phyloP scores from a whole-genome alignment of 2,797 vertebrate genomes.

The Stomatorhinus walkeri region DNA sequence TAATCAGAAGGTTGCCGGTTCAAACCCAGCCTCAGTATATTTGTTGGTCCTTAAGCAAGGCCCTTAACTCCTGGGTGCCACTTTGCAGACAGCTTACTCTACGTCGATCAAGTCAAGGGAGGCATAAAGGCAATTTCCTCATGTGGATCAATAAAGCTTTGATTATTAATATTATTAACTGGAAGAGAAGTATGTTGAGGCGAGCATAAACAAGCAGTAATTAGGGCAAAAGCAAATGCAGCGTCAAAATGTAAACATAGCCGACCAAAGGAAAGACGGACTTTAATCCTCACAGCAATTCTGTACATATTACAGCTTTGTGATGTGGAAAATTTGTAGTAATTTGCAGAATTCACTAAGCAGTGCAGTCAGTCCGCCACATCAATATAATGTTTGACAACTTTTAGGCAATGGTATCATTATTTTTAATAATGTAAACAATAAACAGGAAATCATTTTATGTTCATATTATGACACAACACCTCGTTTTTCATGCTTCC shows the following conservation, averaged over 20 bases:
- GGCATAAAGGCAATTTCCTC: no score
- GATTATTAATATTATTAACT: not conserved
- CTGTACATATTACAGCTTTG: not conserved
- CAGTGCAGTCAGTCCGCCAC: not conserved
- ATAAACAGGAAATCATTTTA: not conserved
- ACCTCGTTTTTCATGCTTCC: not conserved
- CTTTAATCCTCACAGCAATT: not conserved
- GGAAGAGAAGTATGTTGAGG: not conserved
- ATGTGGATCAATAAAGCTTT: not conserved
- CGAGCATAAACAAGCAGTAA: not conserved
- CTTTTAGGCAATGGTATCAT: not conserved
- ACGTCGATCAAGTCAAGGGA: not conserved
- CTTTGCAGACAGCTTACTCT: not conserved
- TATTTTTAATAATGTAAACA: not conserved
- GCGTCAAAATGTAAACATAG: not conserved
- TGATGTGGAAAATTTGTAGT: not conserved
- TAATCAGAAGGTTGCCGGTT: not conserved
- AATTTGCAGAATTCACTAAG: not conserved
- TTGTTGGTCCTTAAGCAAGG: not conserved
- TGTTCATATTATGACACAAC: not conserved
- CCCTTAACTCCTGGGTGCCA: not conserved
- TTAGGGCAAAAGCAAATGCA: not conserved
- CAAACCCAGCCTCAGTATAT: not conserved
- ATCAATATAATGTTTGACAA: not conserved
- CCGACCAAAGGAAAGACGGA: not conserved